Evolutionary conservation across 2,888 invertebrate genomes (phyloP), one percentile per base, ranked within the genome.

Genomic region (Marasmarcha lunaedactyla): DNA sequence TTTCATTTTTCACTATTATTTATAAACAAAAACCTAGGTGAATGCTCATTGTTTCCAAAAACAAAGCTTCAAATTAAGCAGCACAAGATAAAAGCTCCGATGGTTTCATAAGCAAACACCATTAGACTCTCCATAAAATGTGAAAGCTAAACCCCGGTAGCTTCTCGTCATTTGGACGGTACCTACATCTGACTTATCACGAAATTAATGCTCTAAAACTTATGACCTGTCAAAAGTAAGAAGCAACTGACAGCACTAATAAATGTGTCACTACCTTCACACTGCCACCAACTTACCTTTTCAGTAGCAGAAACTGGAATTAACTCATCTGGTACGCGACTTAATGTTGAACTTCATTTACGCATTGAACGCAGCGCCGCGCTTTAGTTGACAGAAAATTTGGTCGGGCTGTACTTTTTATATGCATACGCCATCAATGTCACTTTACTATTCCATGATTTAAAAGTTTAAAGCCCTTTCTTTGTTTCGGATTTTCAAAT

Each of bases 381-480:
- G n/a, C n/a, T n/a, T n/a, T n/a, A n/a, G n/a, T n/a, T n/a, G n/a
- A n/a, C n/a, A n/a, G n/a, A n/a, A n/a, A n/a, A n/a, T n/a, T n/a
- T n/a, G n/a, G n/a, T n/a, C n/a, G n/a, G n/a, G n/a, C 65, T 52
- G 51, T 52, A 52, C 55, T 68, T 52, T 64, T 63, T 55, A 59
- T 58, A 54, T 55, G 50, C 54, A 49, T 40, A 35, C 38, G 51
- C 54, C 67, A 68, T 72, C 72, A 69, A 71, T 71, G 79, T 76
- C 76, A 55, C 69, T 55, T 68, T 66, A 64, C 72, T 70, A 66
- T 68, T 66, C 54, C 64, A 66, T 71, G 72, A 78, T 77, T 77
- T 76, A 70, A 66, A 66, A 71, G 79, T 79, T 78, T 79, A 53
- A 52, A 77, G 78, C 74, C 73, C 79, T 81, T 78, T 78, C 81